Conservation (phyloP, 2,888 invertebrate species). For the Eueremaeus valkanovi region DNA sequence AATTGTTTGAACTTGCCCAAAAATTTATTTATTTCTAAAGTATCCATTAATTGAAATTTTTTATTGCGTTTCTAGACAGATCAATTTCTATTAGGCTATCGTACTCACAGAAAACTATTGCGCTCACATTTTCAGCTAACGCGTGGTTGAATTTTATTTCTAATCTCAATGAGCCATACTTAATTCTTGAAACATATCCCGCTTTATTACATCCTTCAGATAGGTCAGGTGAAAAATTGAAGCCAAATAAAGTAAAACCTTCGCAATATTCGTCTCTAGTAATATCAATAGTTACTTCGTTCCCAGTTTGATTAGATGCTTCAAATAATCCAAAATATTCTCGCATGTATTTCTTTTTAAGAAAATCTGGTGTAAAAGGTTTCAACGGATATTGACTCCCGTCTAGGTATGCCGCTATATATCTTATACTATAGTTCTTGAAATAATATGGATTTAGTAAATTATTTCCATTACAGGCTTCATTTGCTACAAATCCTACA, state of each 20-base stretch:
- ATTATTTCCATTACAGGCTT: conserved; percentile 46
- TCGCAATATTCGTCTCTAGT: conserved; percentile 38
- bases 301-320: conserved; percentile 43
- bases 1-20: background rate
- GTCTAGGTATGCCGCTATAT: conserved; percentile 45
- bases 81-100: conserved; percentile 50
- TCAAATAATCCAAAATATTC: conserved; percentile 46
- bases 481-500: conserved; percentile 48
- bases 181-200: conserved; percentile 40
- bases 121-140: conserved; percentile 46
- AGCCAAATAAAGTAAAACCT: conserved; percentile 48
- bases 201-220: conserved; percentile 25
- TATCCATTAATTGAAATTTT: conserved; percentile 43
- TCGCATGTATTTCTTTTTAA: conserved; percentile 20
- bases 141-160: conserved; percentile 47
- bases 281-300: conserved; percentile 41
- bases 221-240: conserved; percentile 49
- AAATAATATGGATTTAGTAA: conserved; percentile 47
- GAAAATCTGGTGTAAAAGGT: conserved; percentile 44
- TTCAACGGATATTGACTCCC: conserved; percentile 46
- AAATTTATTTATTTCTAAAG: background rate
- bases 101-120: conserved; percentile 49
- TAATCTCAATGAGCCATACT: conserved; percentile 47
- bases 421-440: conserved; percentile 46
- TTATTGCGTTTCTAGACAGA: conserved; percentile 45